Evolutionary conservation across 2,888 invertebrate species (phyloP), one percentile per base, ranked within the genome.

Genomic region (Vandiemenella viatica): DNA sequence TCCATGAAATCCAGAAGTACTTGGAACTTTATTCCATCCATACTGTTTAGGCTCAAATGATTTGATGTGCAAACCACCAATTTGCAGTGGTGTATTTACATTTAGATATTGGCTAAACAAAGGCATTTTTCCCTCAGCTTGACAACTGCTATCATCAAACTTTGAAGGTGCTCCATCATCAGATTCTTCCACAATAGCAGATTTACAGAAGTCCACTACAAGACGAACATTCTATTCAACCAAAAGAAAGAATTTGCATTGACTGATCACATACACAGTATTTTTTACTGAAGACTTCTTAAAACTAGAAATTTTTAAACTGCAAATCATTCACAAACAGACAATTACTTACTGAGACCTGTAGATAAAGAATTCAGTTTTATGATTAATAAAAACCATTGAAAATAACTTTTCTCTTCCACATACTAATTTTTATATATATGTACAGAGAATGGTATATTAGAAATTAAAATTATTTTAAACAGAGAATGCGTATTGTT

Each of bases 61-160:
- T 43, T 67, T 60, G 50, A 63, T 62, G 42, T 62, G 63, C 46
- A 70, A 58, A n/a, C 72, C 73, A 43, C 76, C 77, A 43, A 77
- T 61, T 62, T 75, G 73, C 47, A 75, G 60, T 16, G 71, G 68
- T 10, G 69, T 63, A 60, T 72, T 70, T 4, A 74, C 67, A 58
- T 74, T 74, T 44, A 74, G 60, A 59, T 68, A 72, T 55, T 68
- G 68, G 56, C 71, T 71, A 58, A 70, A 70, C 10, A 71, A 70
- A 13, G 68, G 68, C 22, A 72, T 70, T 41, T 58, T 59, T 15
- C 65, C 67, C 44, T 60, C 60, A 7, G 65, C 65, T 55, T 70
- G 68, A 57, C 73, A 74, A 1, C 65, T 62, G 1, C 63, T 61
- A 5, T 65, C 60, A 55, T 73, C 70, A 51, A 69, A 67, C 7